Evolutionary conservation across 2,797 vertebrate species (phyloP), one percentile per base, ranked within the genome.

Genomic region (Tachyglossus aculeatus): DNA sequence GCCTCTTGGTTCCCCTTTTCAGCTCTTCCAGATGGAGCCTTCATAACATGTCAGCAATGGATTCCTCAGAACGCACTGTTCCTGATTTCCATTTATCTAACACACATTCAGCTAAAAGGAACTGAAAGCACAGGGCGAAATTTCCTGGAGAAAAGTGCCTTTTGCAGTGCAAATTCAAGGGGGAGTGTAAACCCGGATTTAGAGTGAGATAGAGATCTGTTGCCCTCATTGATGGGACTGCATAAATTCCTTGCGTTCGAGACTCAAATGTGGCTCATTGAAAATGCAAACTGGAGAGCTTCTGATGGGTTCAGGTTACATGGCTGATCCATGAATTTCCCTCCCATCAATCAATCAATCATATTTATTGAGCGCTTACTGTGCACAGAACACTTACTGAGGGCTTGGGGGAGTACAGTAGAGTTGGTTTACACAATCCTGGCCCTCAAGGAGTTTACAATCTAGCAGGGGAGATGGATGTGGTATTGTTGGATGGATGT

Each of bases 191-290:
- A 0, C 60, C 62, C 69, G 68, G 59, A 67, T 71, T 45, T 76
- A 74, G 3, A 71, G 70, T 68, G 68, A 60, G 68, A 76, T 62
- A 71, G 66, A 75, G 67, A 71, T 80, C 4, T 3, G 15, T 73
- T 59, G 40, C 68, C 61, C 71, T 78, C 76, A 80, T 76, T 53
- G 75, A 22, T 71, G 66, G 71, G 71, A 67, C 1, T 2, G 65
- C 72, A 29, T 57, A 68, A 36, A 47, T 77, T 60, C 19, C 9
- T 36, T 65, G 65, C 67, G 71, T 19, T 19, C 37, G 61, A 64
- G 44, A 52, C 58, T 66, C 64, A 62, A 45, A 10, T 31, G 45
- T 16, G n/a, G n/a, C n/a, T n/a, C n/a, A n/a, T n/a, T n/a, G n/a
- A n/a, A n/a, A n/a, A n/a, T n/a, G n/a, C n/a, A n/a, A n/a, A n/a